These are phyloP conservation scores for Cnemophilus loriae DNA, from an alignment of 2,113 vertebrate genomes.

Conservation along the genomic window DNA sequence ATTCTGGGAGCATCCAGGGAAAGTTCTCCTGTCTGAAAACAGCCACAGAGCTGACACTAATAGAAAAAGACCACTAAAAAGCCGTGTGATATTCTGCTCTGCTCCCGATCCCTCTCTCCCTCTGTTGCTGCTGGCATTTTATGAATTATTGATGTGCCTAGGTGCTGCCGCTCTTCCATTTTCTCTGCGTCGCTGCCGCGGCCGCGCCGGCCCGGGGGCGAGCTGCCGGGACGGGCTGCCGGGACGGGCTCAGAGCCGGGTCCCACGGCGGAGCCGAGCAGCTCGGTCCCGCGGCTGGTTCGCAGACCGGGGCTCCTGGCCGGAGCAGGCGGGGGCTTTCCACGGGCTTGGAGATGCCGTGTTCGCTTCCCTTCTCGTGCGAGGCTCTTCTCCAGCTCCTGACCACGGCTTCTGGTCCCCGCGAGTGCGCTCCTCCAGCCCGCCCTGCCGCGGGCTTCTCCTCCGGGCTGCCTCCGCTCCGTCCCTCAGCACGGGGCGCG, in stretches of 20 bases:
- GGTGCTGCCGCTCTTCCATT: constrained; percentile 73
- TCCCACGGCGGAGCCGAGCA: not conserved
- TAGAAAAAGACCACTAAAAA: constrained; percentile 85
- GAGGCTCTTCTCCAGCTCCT: not conserved
- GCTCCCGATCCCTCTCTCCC: constrained; percentile 80
- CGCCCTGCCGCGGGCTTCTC: accelerated
- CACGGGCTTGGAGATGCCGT: accelerated
- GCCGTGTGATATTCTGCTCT: constrained; percentile 77
- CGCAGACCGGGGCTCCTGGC: accelerated
- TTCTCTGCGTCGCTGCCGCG: constrained; percentile 51
- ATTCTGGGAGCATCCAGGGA: constrained; percentile 16
- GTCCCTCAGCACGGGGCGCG: not conserved
- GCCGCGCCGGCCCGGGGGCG: accelerated
- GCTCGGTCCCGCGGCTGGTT: not conserved
- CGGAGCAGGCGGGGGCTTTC: not conserved
- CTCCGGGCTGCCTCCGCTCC: not conserved
- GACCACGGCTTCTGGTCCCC: not conserved
- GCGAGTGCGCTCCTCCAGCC: not conserved
- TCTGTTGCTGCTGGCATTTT: constrained; percentile 86
- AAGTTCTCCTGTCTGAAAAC: constrained; percentile 60
- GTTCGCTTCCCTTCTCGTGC: accelerated
- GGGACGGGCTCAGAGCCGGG: accelerated
- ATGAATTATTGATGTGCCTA: constrained; percentile 88
- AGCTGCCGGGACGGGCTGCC: not conserved
- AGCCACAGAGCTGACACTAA: constrained; percentile 80